phyloP scores from a whole-genome alignment of 2,888 invertebrate genomes.

The Drosophila acutilabella region DNA sequence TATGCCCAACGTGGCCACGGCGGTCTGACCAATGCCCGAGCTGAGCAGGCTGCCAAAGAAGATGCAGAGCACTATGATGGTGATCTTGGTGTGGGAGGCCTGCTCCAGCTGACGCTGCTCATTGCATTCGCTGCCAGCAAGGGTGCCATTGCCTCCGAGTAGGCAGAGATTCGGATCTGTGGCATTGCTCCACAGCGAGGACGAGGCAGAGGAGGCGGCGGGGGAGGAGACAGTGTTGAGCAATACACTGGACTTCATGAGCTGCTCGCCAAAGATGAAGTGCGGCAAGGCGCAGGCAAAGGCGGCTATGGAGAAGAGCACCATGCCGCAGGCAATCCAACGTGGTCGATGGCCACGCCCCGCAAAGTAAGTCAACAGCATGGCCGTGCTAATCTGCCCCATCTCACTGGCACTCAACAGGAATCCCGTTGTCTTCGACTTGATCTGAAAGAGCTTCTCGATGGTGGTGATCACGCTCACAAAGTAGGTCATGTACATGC shows the following conservation, averaged over 20 bases:
- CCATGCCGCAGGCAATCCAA: conserved; percentile 97
- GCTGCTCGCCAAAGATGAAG: conserved; percentile 91
- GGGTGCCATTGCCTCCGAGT: conserved; percentile 62
- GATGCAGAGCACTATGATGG: conserved; percentile 93
- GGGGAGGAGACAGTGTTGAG: conserved; percentile 55
- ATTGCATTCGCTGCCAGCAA: conserved; percentile 86
- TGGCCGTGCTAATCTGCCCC: conserved; percentile 95
- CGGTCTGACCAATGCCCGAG: conserved; percentile 96
- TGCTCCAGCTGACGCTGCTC: conserved; percentile 88
- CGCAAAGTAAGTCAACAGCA: conserved; percentile 94
- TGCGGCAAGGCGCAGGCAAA: conserved; percentile 95
- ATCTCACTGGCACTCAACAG: conserved; percentile 96
- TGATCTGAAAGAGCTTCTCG: conserved; percentile 96
- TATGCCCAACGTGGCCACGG: conserved; percentile 95
- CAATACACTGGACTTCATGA: conserved; percentile 85
- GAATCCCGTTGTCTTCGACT: conserved; percentile 95
- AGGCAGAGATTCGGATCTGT: conserved; percentile 78
- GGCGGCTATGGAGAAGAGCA: conserved; percentile 93
- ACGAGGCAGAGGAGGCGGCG: background rate
- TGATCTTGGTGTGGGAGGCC: conserved; percentile 90
- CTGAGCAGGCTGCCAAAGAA: conserved; percentile 95
- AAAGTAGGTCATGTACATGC: conserved; percentile 97
- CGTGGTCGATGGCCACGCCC: conserved; percentile 96
- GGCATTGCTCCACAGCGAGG: conserved; percentile 50
- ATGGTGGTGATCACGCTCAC: conserved; percentile 97